Base-by-base conservation (phyloP, 1,140 invertebrate species). In the Drosophila tropicalis region DNA sequence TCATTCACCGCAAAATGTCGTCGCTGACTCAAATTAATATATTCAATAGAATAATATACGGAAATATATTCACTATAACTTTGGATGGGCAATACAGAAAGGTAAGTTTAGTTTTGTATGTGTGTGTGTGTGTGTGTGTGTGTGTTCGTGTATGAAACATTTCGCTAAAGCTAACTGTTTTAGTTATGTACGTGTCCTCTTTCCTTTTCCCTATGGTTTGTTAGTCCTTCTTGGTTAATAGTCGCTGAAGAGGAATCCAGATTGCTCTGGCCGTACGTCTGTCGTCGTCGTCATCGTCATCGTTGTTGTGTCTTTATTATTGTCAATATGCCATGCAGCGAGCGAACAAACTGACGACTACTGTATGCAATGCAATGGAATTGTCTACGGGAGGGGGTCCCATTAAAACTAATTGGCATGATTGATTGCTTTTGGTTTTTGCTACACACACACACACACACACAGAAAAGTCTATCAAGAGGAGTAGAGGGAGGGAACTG, bases 391-490 rank as follows among this genome's bases (percentile, higher is more conserved):
- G 41, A 44, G 41, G 44, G 44, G 44, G 6, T 51, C 74, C 77
- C 60, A 79, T 79, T 77, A 73, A 77, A 79, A 77, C 74, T 77
- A 79, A 79, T 79, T 79, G 77, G 74, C 77, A 79, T 79, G 77
- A 79, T 79, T 79, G 74, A 79, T 79, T 76, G 77, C 60, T 34
- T 32, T 41, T 15, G 39, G 10, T 5, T 15, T 17, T 56, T 13
- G 10, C 15, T 40, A 15, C 34, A 39, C 13, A 36, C 13, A 15
- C 32, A 51, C 9, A 51, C 2, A 51, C 44, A 51, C 6, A 47
- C 44, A 47, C 10, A 41, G 40, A 13, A 36, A 10, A 10, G 34
- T 10, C 10, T 36, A 12, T 9, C 34, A 9, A 0, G 34, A 10
- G 9, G 34, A 0, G 34, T 36, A 0, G 36, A 13, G 36, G 10